Evolutionary conservation across 2,888 invertebrate species (phyloP).

Genomic region (Perizoma flavofasciatum): DNA sequence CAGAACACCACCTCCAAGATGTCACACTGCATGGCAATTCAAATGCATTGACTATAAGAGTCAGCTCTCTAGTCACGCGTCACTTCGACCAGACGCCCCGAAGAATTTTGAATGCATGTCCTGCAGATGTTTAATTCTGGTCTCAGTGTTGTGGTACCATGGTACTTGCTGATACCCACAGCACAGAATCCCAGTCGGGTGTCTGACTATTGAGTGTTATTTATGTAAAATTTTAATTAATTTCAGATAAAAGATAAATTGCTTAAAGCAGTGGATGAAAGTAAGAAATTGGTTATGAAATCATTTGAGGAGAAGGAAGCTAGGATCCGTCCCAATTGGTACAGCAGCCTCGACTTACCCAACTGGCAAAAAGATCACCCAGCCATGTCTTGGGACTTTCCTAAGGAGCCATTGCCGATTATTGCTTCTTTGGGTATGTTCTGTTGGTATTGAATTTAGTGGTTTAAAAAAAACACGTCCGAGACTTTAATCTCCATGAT

Average conservation of each 20-base stretch:
- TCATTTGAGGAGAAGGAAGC: constrained; percentile 77
- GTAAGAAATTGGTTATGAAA: constrained; percentile 77
- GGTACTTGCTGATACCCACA: too few species aligned
- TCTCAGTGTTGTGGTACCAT: too few species aligned
- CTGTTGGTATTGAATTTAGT: neutral
- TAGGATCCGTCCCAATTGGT: constrained; percentile 70
- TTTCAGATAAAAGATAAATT: constrained; percentile 78
- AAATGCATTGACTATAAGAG: too few species aligned
- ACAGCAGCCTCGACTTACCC: constrained; percentile 70
- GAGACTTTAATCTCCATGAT: too few species aligned
- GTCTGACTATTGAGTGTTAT: too few species aligned
- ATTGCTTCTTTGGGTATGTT: constrained; percentile 66
- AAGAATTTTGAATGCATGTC: too few species aligned
- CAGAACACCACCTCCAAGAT: too few species aligned
- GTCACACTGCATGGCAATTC: too few species aligned
- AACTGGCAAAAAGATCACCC: constrained; percentile 78
- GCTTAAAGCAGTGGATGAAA: constrained; percentile 79
- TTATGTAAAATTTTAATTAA: neutral
- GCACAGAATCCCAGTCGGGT: too few species aligned
- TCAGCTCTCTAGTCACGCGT: too few species aligned
- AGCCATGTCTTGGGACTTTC: constrained; percentile 81
- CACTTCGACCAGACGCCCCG: too few species aligned
- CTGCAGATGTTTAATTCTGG: too few species aligned
- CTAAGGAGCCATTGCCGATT: constrained; percentile 70
- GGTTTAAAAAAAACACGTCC: neutral